Conservation (phyloP, 2,797 vertebrate genomes). For the Clarias platycephalus region DNA sequence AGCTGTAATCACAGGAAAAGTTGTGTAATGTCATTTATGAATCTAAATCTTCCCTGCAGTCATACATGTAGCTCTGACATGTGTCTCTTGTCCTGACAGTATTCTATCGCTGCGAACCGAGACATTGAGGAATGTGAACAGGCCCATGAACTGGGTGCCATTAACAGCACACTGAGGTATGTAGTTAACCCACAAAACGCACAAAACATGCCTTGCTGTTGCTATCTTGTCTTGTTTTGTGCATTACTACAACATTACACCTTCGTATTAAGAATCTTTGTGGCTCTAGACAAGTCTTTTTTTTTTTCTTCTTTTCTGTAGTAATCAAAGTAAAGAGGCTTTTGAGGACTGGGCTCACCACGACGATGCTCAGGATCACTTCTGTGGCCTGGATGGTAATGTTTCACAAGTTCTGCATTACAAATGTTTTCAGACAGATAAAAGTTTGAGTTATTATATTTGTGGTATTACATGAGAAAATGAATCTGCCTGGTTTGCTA, state of each 20-base stretch:
- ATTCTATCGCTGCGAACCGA: conserved; percentile 76
- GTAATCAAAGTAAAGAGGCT: conserved; percentile 92
- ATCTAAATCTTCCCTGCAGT: neutral
- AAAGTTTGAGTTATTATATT: neutral
- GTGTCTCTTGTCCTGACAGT: conserved; percentile 66
- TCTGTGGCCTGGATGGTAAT: conserved; percentile 95
- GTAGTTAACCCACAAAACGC: neutral
- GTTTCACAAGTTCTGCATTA: neutral
- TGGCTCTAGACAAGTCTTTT: neutral
- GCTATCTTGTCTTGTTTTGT: neutral
- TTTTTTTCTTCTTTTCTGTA: conserved; percentile 62
- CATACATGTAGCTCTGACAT: neutral
- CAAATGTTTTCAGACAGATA: neutral
- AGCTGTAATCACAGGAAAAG: neutral
- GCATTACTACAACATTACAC: neutral
- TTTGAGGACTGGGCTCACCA: conserved; percentile 96
- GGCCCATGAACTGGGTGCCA: conserved; percentile 88
- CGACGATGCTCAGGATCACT: conserved; percentile 94
- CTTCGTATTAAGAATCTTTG: neutral
- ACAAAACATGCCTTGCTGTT: neutral
- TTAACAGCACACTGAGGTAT: conserved; percentile 94
- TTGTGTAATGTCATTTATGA: neutral
- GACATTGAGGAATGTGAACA: conserved; percentile 88
- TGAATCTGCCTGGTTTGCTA: neutral
- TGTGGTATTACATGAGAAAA: neutral